Base-by-base conservation (phyloP, 2,113 vertebrate genomes). In the Acanthisitta chloris region DNA sequence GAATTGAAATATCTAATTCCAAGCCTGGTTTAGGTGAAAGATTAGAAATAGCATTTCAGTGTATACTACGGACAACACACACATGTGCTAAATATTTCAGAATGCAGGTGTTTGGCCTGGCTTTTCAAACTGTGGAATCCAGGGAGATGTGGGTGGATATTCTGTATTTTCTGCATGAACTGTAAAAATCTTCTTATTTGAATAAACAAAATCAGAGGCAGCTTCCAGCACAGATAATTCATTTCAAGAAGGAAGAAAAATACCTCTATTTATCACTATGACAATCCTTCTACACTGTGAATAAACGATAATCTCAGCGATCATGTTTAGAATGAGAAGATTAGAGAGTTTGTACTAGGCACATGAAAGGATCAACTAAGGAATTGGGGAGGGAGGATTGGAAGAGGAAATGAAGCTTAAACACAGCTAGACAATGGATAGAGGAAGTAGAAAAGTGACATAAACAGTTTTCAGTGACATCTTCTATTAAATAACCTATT, bases 211-310 rank as follows among this genome's bases (percentile, higher is more conserved):
- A 86, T 85, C 80, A 77, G 55, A 87, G 25, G 46, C 40, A 29
- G 46, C 70, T 92, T 71, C 38, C 24, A 91, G 77, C 49, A 33
- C 29, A 90, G 57, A 92, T 14, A 84, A 76, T 92, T 92, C 40
- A 69, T 88, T 88, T 94, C 88, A 59, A 73, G 81, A 55, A 57
- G 29, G 18, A 73, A 83, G 36, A 52, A 87, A 71, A 95, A 74
- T 76, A 26, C 9, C 15, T 23, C 72, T 79, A 57, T 96, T 94
- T 96, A 83, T 96, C 70, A 95, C 64, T 91, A 72, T 91, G 91
- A 78, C 29, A 91, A 42, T 93, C 80, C 76, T 82, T 89, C 81
- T 42, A 43, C 49, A 14, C 74, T 70, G 69, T 88, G 49, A 95
- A 89, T 52, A 83, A 95, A 65, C 3, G 8, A 71, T 96, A 64